Conservation (phyloP, 1,140 invertebrate genomes). For the Chironomus striatipennis region DNA sequence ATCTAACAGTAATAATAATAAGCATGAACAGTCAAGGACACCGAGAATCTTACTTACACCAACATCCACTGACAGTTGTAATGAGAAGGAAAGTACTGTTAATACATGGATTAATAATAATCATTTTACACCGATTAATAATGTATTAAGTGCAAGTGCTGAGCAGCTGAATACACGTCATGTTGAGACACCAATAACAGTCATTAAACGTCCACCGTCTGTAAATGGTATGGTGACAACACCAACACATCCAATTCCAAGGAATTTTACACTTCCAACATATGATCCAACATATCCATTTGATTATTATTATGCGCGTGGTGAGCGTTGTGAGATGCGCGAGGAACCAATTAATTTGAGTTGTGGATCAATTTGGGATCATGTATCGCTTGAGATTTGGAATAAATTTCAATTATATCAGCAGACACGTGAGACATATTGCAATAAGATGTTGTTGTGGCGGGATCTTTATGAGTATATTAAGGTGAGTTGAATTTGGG, state of each 20-base stretch:
- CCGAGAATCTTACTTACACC: not conserved
- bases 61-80: not conserved
- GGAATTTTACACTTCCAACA: not conserved
- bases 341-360: constrained; percentile 30
- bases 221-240: not conserved
- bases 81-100: not conserved
- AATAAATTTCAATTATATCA: constrained; percentile 65
- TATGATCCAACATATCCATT: constrained; percentile 1
- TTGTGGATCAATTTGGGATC: constrained; percentile 51
- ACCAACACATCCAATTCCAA: not conserved
- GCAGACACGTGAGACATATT: constrained; percentile 70
- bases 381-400: constrained; percentile 66
- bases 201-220: not conserved
- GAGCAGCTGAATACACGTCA: not conserved
- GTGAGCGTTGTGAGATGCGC: not conserved
- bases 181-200: not conserved
- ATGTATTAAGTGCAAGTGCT: constrained; percentile 1
- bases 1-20: too few relatives aligned
- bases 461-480: constrained; percentile 65
- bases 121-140: not conserved
- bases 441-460: constrained; percentile 74
- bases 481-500: constrained; percentile 45
- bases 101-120: constrained; percentile 3
- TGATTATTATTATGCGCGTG: not conserved
- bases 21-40: not conserved